Base-by-base conservation (phyloP, 2,888 invertebrate species). In the Venustoraphidia nigricollis region DNA sequence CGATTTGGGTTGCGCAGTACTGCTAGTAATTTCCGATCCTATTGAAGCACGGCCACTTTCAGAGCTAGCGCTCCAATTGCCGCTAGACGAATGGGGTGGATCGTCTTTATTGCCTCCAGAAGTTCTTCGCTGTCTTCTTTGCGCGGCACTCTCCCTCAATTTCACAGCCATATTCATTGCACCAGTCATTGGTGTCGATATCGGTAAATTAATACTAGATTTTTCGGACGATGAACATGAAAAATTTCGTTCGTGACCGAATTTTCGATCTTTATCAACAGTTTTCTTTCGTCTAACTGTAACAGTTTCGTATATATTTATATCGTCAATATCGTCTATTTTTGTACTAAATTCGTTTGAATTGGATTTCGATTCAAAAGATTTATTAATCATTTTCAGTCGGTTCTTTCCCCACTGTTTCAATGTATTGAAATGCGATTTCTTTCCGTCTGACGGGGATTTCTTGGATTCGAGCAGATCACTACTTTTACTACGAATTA, bases 51-150 rank as follows among this genome's bases (percentile, higher is more conserved):
- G 72, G 14, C 89, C 89, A 47, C 88, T 89, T 64, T 89, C 89
- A 1, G 90, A 90, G 61, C 91, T 92, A 2, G 89, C 92, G 55
- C 90, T 90, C 94, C 94, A 94, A 67, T 94, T 93, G 38, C 94
- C 94, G 58, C 88, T 86, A 10, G 90, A 90, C 2, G 91, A 91
- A 66, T 91, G 86, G 34, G 27, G 17, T 36, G 83, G 84, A 60
- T 89, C 87, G 53, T 90, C 89, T 64, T 82, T 83, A 47, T 70
- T 67, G 41, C 71, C 75, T 42, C 72, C 67, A 13, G 77, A 81
- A 37, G 76, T 76, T 52, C 84, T 71, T 51, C 85, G 71, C 58
- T 82, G 74, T 53, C 85, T 69, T 56, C 83, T 75, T 63, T 83
- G 79, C 36, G 77, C 75, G 3, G 86, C 79, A 46, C 83, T 79